Evolutionary conservation across 2,888 invertebrate genomes (phyloP).

Genomic region (Adelognathus sp.): DNA sequence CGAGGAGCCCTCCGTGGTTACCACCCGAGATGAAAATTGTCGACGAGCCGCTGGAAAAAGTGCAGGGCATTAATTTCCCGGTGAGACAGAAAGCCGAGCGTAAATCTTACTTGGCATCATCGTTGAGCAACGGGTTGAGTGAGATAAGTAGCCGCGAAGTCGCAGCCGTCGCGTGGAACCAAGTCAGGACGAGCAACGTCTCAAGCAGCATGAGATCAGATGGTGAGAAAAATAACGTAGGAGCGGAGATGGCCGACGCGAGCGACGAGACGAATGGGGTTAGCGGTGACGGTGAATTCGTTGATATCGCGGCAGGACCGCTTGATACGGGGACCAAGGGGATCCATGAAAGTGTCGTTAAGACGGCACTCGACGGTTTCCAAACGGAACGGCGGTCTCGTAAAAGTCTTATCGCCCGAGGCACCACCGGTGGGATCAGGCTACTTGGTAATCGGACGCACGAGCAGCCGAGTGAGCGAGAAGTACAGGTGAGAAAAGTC

Average conservation of each 20-base stretch:
- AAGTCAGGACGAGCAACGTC: too few relatives aligned
- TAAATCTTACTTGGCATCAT: neutral
- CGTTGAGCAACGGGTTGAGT: neutral
- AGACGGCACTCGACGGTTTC: conserved; percentile 20
- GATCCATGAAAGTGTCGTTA: conserved; percentile 43
- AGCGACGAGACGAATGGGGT: neutral
- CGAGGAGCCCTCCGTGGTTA: neutral
- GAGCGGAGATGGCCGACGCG: neutral
- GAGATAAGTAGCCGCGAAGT: neutral
- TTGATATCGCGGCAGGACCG: conserved; percentile 33
- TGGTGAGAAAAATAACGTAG: conserved; percentile 2
- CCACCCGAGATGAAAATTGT: neutral
- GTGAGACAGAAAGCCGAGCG: neutral
- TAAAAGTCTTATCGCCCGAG: conserved; percentile 50
- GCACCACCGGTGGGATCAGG: conserved; percentile 6
- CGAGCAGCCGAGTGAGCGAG: neutral
- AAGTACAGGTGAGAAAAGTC: conserved; percentile 13
- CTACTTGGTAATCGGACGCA: neutral
- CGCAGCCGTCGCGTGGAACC: too few relatives aligned
- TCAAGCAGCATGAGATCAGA: neutral
- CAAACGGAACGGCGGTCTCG: conserved; percentile 32
- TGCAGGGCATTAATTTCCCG: conserved; percentile 19
- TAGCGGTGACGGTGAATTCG: neutral
- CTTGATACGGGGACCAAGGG: neutral
- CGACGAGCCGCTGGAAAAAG: neutral